These are phyloP conservation scores for Erebia ligea DNA, from an alignment of 2,888 invertebrate species.

Conservation along the genomic window DNA sequence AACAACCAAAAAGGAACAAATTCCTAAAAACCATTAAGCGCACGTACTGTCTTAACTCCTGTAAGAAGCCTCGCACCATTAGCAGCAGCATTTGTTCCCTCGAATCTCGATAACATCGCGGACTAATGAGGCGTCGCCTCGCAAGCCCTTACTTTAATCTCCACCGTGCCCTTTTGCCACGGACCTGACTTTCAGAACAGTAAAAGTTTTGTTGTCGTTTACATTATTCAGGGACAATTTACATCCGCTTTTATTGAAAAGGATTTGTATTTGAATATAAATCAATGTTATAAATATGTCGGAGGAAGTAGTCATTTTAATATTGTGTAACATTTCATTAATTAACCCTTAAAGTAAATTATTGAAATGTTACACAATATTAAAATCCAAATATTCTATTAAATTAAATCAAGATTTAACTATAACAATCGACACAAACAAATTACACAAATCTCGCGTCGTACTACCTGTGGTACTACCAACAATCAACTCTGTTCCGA, in stretches of 20 bases:
- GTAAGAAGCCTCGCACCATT: constrained; percentile 42
- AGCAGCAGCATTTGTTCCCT: constrained; percentile 47
- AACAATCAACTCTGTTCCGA: too few relatives aligned
- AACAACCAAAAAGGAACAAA: neutral
- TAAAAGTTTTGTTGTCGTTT: constrained; percentile 1
- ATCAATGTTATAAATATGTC: too few relatives aligned
- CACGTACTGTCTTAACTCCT: constrained; percentile 39
- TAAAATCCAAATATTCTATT: too few relatives aligned
- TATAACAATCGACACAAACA: too few relatives aligned
- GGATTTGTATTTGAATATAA: too few relatives aligned
- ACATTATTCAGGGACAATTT: neutral
- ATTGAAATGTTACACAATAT: too few relatives aligned
- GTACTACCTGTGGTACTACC: too few relatives aligned
- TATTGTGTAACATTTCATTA: too few relatives aligned
- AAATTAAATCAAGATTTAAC: too few relatives aligned
- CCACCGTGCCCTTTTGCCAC: constrained; percentile 34
- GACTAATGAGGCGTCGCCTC: constrained; percentile 50
- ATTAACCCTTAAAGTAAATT: too few relatives aligned
- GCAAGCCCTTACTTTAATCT: constrained; percentile 39
- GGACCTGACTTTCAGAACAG: constrained; percentile 9
- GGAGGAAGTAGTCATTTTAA: too few relatives aligned
- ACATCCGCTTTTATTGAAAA: neutral
- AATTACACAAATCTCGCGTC: too few relatives aligned
- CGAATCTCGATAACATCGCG: constrained; percentile 45
- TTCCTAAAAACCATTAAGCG: constrained; percentile 40